Base-by-base conservation (phyloP, 2,113 vertebrate species). In the Oryzias melastigma region DNA sequence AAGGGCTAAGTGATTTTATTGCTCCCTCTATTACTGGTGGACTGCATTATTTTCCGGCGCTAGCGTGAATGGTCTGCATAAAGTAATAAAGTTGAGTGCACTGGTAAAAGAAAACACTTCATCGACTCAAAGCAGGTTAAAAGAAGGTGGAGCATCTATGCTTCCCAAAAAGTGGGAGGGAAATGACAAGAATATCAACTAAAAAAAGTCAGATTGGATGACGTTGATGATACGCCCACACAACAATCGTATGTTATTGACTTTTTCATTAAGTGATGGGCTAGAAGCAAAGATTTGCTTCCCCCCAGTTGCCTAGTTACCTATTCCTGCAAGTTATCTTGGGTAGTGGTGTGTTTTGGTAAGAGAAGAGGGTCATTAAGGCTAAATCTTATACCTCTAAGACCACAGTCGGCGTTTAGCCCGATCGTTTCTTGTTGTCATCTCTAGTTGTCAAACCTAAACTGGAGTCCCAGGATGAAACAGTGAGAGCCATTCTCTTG, bases 401-500 rank as follows among this genome's bases (percentile, higher is more conserved):
- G 75, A 76, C 80, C 83, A 84, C 67, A 81, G 78, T 82, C 78
- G 77, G 78, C 62, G 83, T 73, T 81, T 78, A 66, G 69, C 70
- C 59, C 63, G 66, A 69, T 69, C 68, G 62, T 62, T 76, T 20
- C 16, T 13, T 54, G 7, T 48, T 14, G 4, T 46, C 61, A 52
- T 61, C 62, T 68, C 52, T 53, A 13, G 69, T 65, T 62, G 55
- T 73, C 67, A 64, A 35, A 29, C 29, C 62, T 61, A 54, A 75
- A 58, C 68, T 71, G 27, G 40, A 70, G 67, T 71, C 76, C 48
- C 83, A 19, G 52, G 68, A 1, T 64, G 82, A 75, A 88, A 91
- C 87, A 91, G 85, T 86, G 62, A 84, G 68, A 77, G 81, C 82
- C 86, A 85, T 92, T 92, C 81, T 90, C 75, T 62, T 80, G 89